Conservation (phyloP, 2,113 vertebrate genomes). For the Cheilinus undulatus region DNA sequence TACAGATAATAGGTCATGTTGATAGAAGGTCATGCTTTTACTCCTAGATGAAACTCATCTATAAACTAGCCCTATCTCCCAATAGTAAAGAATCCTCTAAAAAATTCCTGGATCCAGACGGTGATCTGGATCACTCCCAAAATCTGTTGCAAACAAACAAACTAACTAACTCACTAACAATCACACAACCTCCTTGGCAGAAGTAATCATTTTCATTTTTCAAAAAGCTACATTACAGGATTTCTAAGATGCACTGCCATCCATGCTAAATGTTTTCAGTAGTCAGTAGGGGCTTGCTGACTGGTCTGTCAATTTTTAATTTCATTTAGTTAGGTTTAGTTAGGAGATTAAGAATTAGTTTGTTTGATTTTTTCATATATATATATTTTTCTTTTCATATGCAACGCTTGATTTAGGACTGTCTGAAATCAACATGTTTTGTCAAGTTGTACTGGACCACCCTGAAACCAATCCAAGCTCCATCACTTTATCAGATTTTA, state of each 20-base stretch:
- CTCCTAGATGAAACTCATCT: not conserved
- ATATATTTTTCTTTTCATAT: not conserved
- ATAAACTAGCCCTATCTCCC: not conserved
- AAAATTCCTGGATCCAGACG: no score
- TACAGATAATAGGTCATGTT: not conserved
- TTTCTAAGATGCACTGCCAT: not conserved
- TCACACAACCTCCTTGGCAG: no score
- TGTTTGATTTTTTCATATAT: not conserved
- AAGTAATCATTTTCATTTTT: not conserved
- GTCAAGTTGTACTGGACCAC: not conserved
- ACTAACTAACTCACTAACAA: no score
- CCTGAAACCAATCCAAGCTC: conserved; percentile 1
- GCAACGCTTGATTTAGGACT: not conserved
- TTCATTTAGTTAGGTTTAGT: not conserved
- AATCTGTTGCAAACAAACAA: no score
- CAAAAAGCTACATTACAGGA: not conserved
- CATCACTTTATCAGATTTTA: not conserved
- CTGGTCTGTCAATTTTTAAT: not conserved
- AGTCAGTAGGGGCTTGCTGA: not conserved
- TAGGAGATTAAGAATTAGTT: not conserved
- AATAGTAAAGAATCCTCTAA: no score
- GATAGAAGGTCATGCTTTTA: not conserved
- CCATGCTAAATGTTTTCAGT: not conserved
- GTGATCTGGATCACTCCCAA: no score
- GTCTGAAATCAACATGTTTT: not conserved